A percentile compares a stretch with the other conserved stretches of the same genome.
phyloP scores from a whole-genome alignment of 2,797 vertebrate species.

The Enteromius fasciolatus region DNA sequence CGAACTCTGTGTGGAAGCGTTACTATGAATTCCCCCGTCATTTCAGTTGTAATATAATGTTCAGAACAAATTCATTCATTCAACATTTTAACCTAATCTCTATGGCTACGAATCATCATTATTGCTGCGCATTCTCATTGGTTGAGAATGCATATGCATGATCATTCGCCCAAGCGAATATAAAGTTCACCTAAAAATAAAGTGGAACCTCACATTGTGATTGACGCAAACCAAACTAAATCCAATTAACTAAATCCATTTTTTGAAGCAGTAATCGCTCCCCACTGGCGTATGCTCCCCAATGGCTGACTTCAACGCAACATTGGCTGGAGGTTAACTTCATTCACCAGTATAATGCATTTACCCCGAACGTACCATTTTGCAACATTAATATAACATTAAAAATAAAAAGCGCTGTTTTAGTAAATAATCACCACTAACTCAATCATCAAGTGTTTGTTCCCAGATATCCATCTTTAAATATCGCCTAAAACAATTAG shows the following conservation, averaged over 20 bases:
- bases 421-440: not conserved
- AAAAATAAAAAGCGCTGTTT: not conserved
- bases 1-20: not conserved
- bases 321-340: not conserved
- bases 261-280: too few species aligned
- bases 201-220: not conserved
- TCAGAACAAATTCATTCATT: not conserved
- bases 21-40: not conserved
- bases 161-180: not conserved
- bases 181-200: not conserved
- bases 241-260: too few species aligned
- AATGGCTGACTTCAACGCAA: not conserved
- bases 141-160: too few species aligned
- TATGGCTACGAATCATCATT: not conserved
- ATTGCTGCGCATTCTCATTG: not conserved
- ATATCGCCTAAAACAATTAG: conserved; percentile 11
- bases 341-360: not conserved
- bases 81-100: not conserved
- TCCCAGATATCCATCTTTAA: not conserved
- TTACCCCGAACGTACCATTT: not conserved
- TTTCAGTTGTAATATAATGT: not conserved
- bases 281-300: not conserved
- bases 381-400: not conserved
- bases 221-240: not conserved
- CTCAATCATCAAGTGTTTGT: not conserved